Base-by-base conservation (phyloP, 2,113 vertebrate species). In the Myrmecophaga tridactyla region DNA sequence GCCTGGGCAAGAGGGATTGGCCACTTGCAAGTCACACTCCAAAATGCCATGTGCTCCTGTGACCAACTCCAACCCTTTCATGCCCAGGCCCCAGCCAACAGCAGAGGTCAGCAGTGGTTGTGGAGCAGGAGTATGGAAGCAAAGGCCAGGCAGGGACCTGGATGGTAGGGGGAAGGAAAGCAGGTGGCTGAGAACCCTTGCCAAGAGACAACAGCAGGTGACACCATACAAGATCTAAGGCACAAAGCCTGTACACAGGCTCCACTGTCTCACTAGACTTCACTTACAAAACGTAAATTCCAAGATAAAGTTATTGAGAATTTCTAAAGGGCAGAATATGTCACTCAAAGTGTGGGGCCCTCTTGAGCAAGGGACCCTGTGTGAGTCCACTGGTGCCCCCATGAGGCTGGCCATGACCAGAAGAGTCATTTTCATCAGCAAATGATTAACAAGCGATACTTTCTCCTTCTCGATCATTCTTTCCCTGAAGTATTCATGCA, bases 1-100 rank as follows among this genome's bases (percentile, higher is more conserved):
- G 1, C 3, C 6, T 7, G 4, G 25, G 7, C 3, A 6, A 23
- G 9, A 36, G 8, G 23, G 14, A 3, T 1, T 34, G 6, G 14
- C 13, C 13, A 17, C 31, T 17, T 25, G 18, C 36, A 36, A 7
- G 2, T 3, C 17, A 48, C 15, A 36, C 21, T n/a, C 27, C 34
- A n/a, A 53, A 56, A 62, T 41, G 63, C 20, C 13, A 29, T 11
- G 10, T 6, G 15, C 14, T 41, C 20, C 31, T 8, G 75, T 7
- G 65, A 9, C 7, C 1, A 43, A 43, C 25, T 56, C 20, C 34
- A 12, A 39, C 2, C 12, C 27, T 36, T 23, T 4, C 5, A 25
- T 36, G 20, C 23, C 82, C n/a, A 36, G 43, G 25, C 12, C 21
- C 2, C 83, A 14, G 31, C 8, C 29, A 4, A 9, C 15, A 27